Evolutionary conservation across 1,140 invertebrate species (phyloP).

Genomic region (Drosophila bocki): DNA sequence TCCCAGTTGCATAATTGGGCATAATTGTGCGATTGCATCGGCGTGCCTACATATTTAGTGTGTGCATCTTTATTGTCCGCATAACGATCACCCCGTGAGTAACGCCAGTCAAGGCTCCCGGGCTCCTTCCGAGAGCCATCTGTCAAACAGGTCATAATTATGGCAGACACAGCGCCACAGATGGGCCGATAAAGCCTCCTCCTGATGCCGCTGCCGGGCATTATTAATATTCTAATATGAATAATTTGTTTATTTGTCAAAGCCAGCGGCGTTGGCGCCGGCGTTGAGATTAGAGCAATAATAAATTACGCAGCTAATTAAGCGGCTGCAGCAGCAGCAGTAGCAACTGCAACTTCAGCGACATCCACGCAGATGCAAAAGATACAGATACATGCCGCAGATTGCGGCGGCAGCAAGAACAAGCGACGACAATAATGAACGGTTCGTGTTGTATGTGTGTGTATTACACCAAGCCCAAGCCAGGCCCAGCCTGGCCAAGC

Average conservation of each 20-base stretch:
- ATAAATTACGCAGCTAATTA: conserved; percentile 83
- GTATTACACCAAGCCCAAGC: conserved; percentile 51
- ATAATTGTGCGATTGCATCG: conserved; percentile 79
- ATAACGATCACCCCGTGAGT: conserved; percentile 39
- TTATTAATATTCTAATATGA: conserved; percentile 76
- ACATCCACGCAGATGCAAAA: conserved; percentile 79
- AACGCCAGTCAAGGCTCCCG: conserved; percentile 50
- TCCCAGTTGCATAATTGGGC: conserved; percentile 75
- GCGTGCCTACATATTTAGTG: conserved; percentile 48
- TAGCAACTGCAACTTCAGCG: conserved; percentile 13
- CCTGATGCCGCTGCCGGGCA: conserved; percentile 26
- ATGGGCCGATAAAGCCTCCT: conserved; percentile 37
- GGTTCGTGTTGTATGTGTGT: conserved; percentile 64
- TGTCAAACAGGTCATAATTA: conserved; percentile 62
- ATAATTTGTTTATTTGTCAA: conserved; percentile 80
- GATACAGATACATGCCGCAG: conserved; percentile 73
- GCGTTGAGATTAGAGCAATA: conserved; percentile 75
- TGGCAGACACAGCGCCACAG: conserved; percentile 62
- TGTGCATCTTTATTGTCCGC: conserved; percentile 63
- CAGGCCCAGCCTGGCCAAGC: conserved; percentile 29
- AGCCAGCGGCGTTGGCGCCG: conserved; percentile 66
- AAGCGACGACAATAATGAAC: conserved; percentile 72
- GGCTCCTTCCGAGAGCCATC: conserved; percentile 4
- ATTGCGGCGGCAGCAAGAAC: conserved; percentile 46
- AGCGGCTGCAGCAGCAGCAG: conserved; percentile 38